Conservation (phyloP, 37 sponge, comb jelly and placozoan species). For the Chondrilla cf. caribensis region DNA sequence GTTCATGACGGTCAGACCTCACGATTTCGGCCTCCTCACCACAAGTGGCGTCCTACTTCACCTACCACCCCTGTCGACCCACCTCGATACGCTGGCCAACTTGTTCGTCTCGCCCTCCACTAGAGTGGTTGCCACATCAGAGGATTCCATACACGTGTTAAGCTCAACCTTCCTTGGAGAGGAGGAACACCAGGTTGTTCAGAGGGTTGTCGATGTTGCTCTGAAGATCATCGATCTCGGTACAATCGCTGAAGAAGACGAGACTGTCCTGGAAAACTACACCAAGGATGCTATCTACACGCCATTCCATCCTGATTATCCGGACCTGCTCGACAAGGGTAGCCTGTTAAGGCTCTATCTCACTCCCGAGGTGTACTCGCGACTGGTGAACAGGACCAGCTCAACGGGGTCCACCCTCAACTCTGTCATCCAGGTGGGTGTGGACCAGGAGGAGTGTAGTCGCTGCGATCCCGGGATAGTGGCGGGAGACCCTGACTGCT, state of each 20-base stretch:
- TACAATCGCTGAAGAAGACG: not conserved
- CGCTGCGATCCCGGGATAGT: slow-evolving; percentile 24
- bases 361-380: slow-evolving; percentile 17
- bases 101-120: not conserved
- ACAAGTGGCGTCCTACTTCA: not conserved
- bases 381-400: slow-evolving; percentile 23
- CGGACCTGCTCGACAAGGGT: slow-evolving; percentile 23
- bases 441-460: slow-evolving; percentile 34
- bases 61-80: too few relatives aligned
- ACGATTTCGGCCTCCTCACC: slow-evolving; percentile 1
- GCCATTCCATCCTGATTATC: slow-evolving; percentile 11
- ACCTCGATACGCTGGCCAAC: not conserved
- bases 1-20: not conserved
- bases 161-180: not conserved
- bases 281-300: too few relatives aligned
- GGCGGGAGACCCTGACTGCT: slow-evolving; percentile 56
- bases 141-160: not conserved
- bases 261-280: not conserved
- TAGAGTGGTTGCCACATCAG: not conserved
- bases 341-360: slow-evolving; percentile 25
- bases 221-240: not conserved
- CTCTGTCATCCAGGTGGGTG: slow-evolving; percentile 33
- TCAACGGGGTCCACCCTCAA: slow-evolving; percentile 32
- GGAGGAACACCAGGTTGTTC: not conserved
- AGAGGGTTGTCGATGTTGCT: not conserved